Evolutionary conservation across 2,797 vertebrate genomes (phyloP), one percentile per base, ranked within the genome.

Genomic region (Syngnathus rostellatus): DNA sequence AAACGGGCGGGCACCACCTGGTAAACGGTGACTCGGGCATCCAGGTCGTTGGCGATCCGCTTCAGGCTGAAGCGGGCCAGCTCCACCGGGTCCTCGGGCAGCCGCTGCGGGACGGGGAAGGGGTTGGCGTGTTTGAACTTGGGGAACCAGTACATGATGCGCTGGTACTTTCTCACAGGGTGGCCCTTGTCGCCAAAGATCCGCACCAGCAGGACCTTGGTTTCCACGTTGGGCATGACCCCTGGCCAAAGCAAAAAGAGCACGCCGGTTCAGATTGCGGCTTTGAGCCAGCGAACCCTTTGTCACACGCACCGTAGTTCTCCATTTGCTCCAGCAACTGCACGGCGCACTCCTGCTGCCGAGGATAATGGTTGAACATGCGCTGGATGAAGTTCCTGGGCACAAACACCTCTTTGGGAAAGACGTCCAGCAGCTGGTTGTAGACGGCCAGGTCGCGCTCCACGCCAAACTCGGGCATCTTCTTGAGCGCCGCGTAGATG

Each of bases 361-460:
- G 85, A 0, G 94, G 94, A 38, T 94, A 96, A 77, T 96, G 93
- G 79, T 93, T 87, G 68, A 93, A 95, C 88, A 95, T 93, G 9
- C 83, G 80, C 83, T 97, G 94, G 73, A 95, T 88, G 38, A 83
- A 77, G 82, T 91, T 95, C 3, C 75, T 83, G 5, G 93, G 92
- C n/a, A 91, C 88, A 31, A 97, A 96, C 48, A 94, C 88, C 72
- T 95, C 94, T 79, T 96, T 95, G 55, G 94, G 95, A 69, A 96
- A 96, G 54, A 97, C 75, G 0, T 95, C 94, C 57, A 97, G 83
- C 64, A 97, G 85, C 75, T 86, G 89, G 90, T 97, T 94, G 81
- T 97, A 97, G 64, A 93, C 76, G 0, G 71, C 8, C 5, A 95
- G 65, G 79, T 96, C 94, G 8, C 77, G 74, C 84, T 94, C 90